A percentile compares a stretch with the other conserved stretches of the same genome.
phyloP scores from a whole-genome alignment of 2,888 invertebrate genomes.

The Dendrolimus houi region DNA sequence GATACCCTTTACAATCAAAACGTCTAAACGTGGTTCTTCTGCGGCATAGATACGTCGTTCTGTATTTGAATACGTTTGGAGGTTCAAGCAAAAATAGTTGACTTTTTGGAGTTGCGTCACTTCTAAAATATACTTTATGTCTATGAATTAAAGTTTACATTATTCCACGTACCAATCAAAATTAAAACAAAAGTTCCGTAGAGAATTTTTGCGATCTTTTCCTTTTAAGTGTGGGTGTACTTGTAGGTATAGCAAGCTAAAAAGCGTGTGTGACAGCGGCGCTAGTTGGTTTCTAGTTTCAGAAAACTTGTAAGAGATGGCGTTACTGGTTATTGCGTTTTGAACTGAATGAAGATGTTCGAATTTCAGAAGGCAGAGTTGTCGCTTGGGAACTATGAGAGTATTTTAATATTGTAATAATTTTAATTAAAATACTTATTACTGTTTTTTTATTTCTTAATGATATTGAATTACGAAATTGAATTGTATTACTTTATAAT shows the following conservation, averaged over 20 bases:
- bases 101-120: constrained; percentile 6
- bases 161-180: constrained; percentile 4
- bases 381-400: too few species aligned
- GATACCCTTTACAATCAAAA: not conserved
- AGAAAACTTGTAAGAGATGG: constrained; percentile 44
- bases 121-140: constrained; percentile 12
- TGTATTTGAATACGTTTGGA: not conserved
- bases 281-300: constrained; percentile 51
- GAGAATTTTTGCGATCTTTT: constrained; percentile 55
- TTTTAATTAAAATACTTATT: too few species aligned
- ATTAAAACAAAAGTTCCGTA: constrained; percentile 19
- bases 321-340: constrained; percentile 39
- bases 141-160: constrained; percentile 2
- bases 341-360: not conserved
- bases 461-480: too few species aligned
- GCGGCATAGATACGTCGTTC: not conserved
- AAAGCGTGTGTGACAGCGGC: constrained; percentile 47
- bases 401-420: too few species aligned
- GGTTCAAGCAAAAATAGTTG: constrained; percentile 21
- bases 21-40: not conserved
- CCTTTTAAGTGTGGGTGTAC: constrained; percentile 39
- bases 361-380: too few species aligned
- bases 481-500: too few species aligned
- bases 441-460: too few species aligned
- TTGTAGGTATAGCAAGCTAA: constrained; percentile 25